Percentiles rank a stretch among this genome's conserved stretches.
These are phyloP conservation scores for Agrypnia vestita DNA, from an alignment of 1,140 invertebrate species.

Conservation along the genomic window DNA sequence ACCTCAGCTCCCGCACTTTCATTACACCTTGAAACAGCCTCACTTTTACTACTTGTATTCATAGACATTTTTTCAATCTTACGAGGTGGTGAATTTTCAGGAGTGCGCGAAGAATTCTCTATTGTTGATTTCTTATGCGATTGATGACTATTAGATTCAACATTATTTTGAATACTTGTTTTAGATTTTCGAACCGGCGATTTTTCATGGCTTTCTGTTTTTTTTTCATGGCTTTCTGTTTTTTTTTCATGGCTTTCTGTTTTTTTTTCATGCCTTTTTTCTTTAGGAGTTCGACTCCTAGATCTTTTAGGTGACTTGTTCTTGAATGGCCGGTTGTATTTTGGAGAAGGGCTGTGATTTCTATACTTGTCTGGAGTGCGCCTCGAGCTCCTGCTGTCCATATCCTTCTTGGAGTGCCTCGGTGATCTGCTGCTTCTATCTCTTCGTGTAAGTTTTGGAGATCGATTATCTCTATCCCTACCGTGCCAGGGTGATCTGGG, in stretches of 20 bases:
- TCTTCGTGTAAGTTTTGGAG: slow-evolving; percentile 41
- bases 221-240: slow-evolving; percentile 10
- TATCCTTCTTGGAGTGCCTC: slow-evolving; percentile 45
- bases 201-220: slow-evolving; percentile 18
- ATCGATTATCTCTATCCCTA: slow-evolving; percentile 47
- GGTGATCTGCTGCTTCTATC: slow-evolving; percentile 54
- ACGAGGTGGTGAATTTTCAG: slow-evolving; percentile 57
- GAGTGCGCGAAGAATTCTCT: slow-evolving; percentile 51
- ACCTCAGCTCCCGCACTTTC: background rate
- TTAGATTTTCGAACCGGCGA: slow-evolving; percentile 47
- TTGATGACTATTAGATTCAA: slow-evolving; percentile 43
- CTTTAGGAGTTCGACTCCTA: slow-evolving; percentile 52
- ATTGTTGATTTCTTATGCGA: slow-evolving; percentile 44
- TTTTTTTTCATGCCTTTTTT: slow-evolving; percentile 38
- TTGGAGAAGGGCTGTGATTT: slow-evolving; percentile 53
- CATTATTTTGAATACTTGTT: slow-evolving; percentile 34
- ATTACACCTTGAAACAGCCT: slow-evolving; percentile 10
- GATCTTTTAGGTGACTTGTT: slow-evolving; percentile 51
- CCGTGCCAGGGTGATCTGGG: slow-evolving; percentile 43
- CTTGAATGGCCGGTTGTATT: slow-evolving; percentile 24
- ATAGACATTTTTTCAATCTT: slow-evolving; percentile 40
- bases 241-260: slow-evolving; percentile 10
- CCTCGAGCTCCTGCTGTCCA: background rate
- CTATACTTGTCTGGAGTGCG: slow-evolving; percentile 44
- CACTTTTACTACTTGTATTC: background rate